Evolutionary conservation across 2,797 vertebrate genomes (phyloP).

Genomic region (Myotis myotis): DNA sequence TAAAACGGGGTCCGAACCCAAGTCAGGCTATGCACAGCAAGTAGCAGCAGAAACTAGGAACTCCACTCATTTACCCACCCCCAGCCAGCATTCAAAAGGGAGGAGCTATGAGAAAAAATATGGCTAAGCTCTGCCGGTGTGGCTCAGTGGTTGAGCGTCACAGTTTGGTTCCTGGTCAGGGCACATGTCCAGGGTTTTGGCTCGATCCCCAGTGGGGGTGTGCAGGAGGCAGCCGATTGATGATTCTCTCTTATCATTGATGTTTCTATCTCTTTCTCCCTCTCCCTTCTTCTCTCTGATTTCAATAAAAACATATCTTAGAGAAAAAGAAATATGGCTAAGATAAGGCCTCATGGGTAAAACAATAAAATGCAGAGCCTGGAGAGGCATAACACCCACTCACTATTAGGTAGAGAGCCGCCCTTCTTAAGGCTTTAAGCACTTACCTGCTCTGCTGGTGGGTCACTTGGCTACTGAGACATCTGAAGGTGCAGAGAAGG

Average conservation of each 20-base stretch:
- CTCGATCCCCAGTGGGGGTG: no score
- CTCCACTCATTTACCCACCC: background rate
- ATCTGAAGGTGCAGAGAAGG: background rate
- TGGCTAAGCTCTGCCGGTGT: no score
- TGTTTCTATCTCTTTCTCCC: no score
- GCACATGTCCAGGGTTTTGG: no score
- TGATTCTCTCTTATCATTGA: no score
- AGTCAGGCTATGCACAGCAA: background rate
- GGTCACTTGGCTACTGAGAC: background rate
- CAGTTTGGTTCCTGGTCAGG: no score
- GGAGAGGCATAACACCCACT: background rate
- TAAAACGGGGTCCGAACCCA: background rate
- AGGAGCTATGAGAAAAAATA: background rate
- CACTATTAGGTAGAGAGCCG: background rate
- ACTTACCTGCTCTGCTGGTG: background rate
- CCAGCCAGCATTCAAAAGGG: background rate
- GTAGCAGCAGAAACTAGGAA: background rate
- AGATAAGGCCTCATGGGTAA: background rate
- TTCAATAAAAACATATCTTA: no score
- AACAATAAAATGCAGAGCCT: background rate
- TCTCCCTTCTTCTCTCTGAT: no score
- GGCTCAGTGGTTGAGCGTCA: no score
- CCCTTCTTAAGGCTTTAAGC: background rate
- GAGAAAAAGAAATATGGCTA: background rate
- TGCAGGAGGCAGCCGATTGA: no score